Conservation (phyloP, 2,888 invertebrate genomes). For the Polylopha cassiicola region DNA sequence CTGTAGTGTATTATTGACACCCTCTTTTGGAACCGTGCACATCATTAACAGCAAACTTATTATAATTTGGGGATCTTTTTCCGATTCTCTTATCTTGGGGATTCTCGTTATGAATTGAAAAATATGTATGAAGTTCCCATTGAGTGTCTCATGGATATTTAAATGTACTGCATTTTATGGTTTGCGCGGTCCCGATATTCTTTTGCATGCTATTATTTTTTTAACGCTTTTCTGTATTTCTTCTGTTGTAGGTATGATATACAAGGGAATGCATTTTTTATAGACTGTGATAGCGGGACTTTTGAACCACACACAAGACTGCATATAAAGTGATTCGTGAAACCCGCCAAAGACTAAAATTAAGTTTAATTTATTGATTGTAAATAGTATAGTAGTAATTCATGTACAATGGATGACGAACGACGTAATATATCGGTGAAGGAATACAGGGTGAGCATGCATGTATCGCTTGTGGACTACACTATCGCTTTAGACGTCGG, state of each 20-base stretch:
- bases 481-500: slow-evolving; percentile 26
- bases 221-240: slow-evolving; percentile 66
- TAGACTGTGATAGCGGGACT: slow-evolving; percentile 68
- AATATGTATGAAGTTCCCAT: no score
- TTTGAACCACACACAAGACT: slow-evolving; percentile 48
- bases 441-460: slow-evolving; percentile 57
- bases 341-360: slow-evolving; percentile 48
- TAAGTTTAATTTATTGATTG: slow-evolving; percentile 51
- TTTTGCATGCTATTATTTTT: slow-evolving; percentile 54
- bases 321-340: slow-evolving; percentile 50
- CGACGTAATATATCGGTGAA: slow-evolving; percentile 27
- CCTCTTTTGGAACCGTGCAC: no score
- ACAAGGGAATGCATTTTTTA: slow-evolving; percentile 66
- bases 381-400: slow-evolving; percentile 45
- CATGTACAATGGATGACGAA: slow-evolving; percentile 32
- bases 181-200: slow-evolving; percentile 18
- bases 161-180: no score
- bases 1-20: no score
- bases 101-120: no score
- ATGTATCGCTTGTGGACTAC: slow-evolving; percentile 48
- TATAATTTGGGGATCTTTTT: no score
- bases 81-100: no score
- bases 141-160: no score
- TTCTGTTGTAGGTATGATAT: slow-evolving; percentile 74
- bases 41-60: no score